Evolutionary conservation across 1,140 invertebrate genomes (phyloP).

Genomic region (Lucilia sericata): DNA sequence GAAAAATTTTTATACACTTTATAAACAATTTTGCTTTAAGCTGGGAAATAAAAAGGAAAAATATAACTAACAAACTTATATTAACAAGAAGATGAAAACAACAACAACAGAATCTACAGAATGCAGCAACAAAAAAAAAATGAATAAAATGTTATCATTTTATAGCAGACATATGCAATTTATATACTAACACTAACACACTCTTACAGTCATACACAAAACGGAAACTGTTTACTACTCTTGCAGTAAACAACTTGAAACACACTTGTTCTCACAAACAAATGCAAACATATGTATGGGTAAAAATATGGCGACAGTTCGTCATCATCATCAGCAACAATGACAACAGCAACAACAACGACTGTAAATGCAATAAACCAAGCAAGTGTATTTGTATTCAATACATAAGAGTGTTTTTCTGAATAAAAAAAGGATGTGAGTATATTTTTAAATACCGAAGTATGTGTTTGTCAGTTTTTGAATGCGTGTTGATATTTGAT

Average conservation of each 20-base stretch:
- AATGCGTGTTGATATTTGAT: too few species aligned
- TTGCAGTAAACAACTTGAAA: background rate
- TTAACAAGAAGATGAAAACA: background rate
- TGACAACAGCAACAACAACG: background rate
- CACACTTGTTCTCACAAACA: background rate
- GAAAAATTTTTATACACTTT: background rate
- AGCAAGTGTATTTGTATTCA: background rate
- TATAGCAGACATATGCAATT: slow-evolving; percentile 16
- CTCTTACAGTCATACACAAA: background rate
- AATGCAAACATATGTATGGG: background rate
- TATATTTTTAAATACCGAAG: too few species aligned
- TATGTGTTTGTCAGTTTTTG: too few species aligned
- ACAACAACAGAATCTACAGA: too few species aligned
- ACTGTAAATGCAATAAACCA: background rate
- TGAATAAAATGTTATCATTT: slow-evolving; percentile 15
- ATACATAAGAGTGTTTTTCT: background rate
- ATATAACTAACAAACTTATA: background rate
- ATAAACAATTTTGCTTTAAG: background rate
- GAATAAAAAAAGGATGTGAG: background rate
- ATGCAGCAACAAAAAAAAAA: background rate
- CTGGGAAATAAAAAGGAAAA: background rate
- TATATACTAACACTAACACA: background rate
- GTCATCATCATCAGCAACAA: background rate
- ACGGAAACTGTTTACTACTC: background rate
- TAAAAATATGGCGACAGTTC: background rate